Evolutionary conservation across 2,113 vertebrate species (phyloP), one percentile per base, ranked within the genome.

Genomic region (Greenwoodochromis staneri): DNA sequence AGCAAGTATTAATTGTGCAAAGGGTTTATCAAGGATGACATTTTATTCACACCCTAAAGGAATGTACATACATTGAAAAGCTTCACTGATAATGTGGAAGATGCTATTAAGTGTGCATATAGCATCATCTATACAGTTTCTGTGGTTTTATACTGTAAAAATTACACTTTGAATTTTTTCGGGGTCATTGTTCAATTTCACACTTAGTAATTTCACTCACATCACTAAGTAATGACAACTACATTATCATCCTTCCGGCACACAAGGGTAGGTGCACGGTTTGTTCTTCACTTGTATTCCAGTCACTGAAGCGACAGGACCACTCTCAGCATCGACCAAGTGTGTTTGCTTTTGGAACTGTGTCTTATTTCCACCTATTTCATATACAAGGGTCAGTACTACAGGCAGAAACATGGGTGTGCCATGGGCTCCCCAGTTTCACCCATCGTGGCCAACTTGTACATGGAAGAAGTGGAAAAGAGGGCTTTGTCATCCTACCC

Each of bases 401-500:
- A 0, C 27, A 31, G 57, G 57, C 8, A 61, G 27, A 61, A 31
- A 61, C 57, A 61, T 31, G 27, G 57, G 5, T 61, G 27, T 17
- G 14, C 1, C 57, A 6, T 61, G 57, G 57, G 57, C 3, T 61
- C 14, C 27, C 57, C 14, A 17, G 14, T 31, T 61, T 61, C 14
- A 61, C 29, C 29, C 57, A 31, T 61, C 3, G 2, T 61, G 8
- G 29, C 16, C 16, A 34, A 61, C 0, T 61, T 59, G 57, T 31
- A 59, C 55, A 31, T 59, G 8, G 57, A 31, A 31, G 27, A 31
- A 59, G 57, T 31, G 8, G 27, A 2, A 31, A 59, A 59, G 3
- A 17, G 8, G 0, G 0, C 13, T 59, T 31, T 9, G 57, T 0
- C 0, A 31, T 59, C 57, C 57, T 59, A 31, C 14, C 8, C 55